Percentiles rank a stretch among this genome's conserved stretches.
These are phyloP conservation scores for Crypturellus undulatus DNA, from an alignment of 2,113 vertebrate genomes.

Conservation along the genomic window DNA sequence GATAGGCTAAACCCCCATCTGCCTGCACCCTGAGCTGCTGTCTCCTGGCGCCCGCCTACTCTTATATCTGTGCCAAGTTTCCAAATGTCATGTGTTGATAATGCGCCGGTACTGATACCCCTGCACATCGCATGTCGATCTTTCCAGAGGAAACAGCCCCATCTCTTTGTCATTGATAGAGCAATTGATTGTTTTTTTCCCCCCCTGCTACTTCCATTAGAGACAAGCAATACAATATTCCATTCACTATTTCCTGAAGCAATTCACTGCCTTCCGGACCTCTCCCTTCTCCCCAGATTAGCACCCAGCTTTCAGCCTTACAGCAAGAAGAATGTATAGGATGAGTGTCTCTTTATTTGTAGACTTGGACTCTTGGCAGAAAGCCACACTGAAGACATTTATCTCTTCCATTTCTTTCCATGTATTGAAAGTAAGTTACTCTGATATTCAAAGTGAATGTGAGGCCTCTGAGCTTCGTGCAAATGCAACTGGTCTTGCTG, in stretches of 20 bases:
- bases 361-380: fast-evolving
- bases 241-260: background rate
- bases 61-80: conserved; percentile 36
- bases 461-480: background rate
- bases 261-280: background rate
- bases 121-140: background rate
- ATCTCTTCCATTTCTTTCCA: background rate
- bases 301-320: background rate
- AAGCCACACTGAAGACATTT: background rate
- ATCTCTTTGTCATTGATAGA: conserved; percentile 7
- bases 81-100: background rate
- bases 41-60: background rate
- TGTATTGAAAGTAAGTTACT: background rate
- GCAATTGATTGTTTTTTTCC: conserved; percentile 18
- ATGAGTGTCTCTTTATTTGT: background rate
- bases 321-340: background rate
- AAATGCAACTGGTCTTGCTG: background rate
- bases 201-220: conserved; percentile 17
- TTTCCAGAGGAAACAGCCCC: background rate
- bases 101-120: background rate
- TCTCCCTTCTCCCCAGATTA: background rate
- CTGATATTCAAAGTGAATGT: background rate
- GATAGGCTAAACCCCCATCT: background rate
- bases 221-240: background rate
- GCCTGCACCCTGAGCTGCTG: background rate